These are phyloP conservation scores for Pyrgilauda ruficollis DNA, from an alignment of 2,113 vertebrate genomes.

Conservation along the genomic window DNA sequence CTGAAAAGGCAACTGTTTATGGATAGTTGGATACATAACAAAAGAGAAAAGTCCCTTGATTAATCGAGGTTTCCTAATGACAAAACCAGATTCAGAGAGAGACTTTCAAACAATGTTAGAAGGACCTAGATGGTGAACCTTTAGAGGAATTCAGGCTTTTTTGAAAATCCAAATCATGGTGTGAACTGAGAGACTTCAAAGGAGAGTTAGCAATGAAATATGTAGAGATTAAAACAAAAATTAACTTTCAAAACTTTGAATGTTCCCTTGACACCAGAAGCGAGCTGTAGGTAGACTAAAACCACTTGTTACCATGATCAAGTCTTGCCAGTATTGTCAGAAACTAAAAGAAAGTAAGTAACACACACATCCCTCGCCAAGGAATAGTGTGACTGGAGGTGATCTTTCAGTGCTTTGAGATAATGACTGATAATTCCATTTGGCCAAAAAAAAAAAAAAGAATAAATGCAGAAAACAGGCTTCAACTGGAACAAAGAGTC, in stretches of 20 bases:
- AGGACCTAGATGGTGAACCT: neutral
- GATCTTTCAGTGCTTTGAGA: neutral
- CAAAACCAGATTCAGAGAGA: neutral
- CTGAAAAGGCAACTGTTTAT: neutral
- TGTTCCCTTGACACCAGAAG: neutral
- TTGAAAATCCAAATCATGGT: neutral
- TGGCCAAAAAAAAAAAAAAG: neutral
- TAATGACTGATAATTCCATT: neutral
- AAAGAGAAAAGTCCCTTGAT: neutral
- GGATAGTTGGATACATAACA: neutral
- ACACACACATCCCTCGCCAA: accelerated
- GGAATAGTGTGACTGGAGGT: neutral
- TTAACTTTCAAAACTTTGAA: neutral
- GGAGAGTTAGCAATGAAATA: neutral
- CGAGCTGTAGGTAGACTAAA: neutral
- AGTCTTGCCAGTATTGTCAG: neutral
- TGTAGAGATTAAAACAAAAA: neutral
- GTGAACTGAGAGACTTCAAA: neutral
- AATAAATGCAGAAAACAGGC: neutral
- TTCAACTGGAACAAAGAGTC: neutral
- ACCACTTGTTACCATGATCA: neutral
- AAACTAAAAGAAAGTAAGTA: neutral
- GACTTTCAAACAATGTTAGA: neutral
- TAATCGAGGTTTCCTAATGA: neutral
- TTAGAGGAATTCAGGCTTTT: neutral